These are phyloP conservation scores for Aplidium turbinatum DNA, from an alignment of 23 tunicate genomes.

Conservation along the genomic window DNA sequence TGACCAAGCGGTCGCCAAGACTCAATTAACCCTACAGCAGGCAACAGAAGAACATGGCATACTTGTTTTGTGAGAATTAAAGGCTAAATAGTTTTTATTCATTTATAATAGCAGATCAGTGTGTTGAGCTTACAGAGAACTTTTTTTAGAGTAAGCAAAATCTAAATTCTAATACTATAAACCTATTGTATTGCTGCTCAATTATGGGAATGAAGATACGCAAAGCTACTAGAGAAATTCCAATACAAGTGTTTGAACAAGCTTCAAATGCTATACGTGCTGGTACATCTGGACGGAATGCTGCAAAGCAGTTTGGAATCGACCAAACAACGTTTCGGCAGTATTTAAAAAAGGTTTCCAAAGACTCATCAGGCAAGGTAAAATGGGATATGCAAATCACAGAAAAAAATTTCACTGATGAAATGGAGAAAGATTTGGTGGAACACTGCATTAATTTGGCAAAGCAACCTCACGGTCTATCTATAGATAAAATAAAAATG, in stretches of 20 bases:
- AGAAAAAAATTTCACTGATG: background rate
- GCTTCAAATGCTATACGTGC: too few species aligned
- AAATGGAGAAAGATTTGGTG: background rate
- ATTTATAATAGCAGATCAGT: background rate
- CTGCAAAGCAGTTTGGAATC: too few species aligned
- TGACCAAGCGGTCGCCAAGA: background rate
- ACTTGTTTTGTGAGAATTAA: too few species aligned
- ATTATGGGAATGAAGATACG: background rate
- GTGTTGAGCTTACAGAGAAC: background rate
- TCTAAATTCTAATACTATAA: too few species aligned
- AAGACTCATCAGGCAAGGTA: background rate
- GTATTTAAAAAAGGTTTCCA: slow-evolving; percentile 3
- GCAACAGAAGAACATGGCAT: background rate
- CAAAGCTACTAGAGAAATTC: background rate
- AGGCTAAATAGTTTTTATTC: background rate
- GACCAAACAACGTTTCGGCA: background rate
- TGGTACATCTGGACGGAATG: too few species aligned
- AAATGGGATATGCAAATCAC: background rate
- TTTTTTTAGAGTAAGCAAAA: background rate
- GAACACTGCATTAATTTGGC: background rate
- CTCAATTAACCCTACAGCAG: background rate
- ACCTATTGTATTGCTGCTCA: background rate
- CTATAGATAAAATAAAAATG: background rate
- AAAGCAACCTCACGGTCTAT: slow-evolving; percentile 1
- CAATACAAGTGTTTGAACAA: slow-evolving; percentile 1